Evolutionary conservation across 2,888 invertebrate genomes (phyloP).

Genomic region (Lamellibrachia satsuma): DNA sequence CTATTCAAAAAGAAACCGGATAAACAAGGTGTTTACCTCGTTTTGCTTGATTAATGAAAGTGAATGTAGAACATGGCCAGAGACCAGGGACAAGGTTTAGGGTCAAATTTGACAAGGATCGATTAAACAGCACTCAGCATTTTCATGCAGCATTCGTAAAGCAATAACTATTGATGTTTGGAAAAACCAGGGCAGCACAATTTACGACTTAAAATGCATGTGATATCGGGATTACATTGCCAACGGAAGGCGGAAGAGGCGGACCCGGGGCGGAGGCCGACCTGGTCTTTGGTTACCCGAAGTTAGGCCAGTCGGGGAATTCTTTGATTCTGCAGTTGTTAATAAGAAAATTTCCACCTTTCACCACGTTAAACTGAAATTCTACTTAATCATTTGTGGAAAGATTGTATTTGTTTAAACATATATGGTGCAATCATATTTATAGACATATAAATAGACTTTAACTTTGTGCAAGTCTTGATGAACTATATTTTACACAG

Average conservation of each 20-base stretch:
- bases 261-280: not conserved
- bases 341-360: not conserved
- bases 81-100: not conserved
- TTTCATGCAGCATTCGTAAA: not conserved
- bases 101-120: not conserved
- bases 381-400: not conserved
- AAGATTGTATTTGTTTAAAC: not conserved
- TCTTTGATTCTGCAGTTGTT: not conserved
- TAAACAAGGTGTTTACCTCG: not conserved
- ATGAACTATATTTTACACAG: not conserved
- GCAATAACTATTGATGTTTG: not conserved
- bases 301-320: not conserved
- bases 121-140: not conserved
- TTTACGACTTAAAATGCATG: not conserved
- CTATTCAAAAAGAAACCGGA: constrained; percentile 13
- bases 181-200: not conserved
- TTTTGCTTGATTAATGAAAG: not conserved
- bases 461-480: too few relatives aligned
- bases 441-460: not conserved
- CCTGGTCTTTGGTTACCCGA: not conserved
- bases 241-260: not conserved
- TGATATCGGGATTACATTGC: not conserved
- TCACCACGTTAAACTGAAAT: not conserved
- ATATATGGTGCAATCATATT: not conserved
- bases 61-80: not conserved